Base-by-base conservation (phyloP, 2,888 invertebrate genomes). In the Rugalucina vietnamica region DNA sequence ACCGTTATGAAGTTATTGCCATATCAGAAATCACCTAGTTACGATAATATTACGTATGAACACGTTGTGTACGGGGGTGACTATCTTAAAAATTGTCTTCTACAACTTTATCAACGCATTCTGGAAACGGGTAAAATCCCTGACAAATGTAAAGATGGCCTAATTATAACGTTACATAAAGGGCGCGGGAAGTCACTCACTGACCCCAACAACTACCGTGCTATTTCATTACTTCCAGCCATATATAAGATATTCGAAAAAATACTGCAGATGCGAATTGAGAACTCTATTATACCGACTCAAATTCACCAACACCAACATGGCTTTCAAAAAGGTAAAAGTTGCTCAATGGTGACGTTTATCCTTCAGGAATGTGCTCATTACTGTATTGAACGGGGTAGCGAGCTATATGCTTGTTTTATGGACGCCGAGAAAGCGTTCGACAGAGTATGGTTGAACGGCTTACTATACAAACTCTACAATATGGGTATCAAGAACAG, bases 121-220 rank as follows among this genome's bases (percentile, higher is more conserved):
- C n/a, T 75, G 8, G 4, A 1, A 21, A 32, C n/a, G 2, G 75
- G 54, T 34, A 34, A 24, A 32, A 54, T 75, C 12, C 57, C 75
- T 14, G 29, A 14, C 4, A 18, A 32, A 12, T 54, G 50, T 36
- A 75, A 75, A 75, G n/a, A 54, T 21, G 50, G 75, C 29, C 8
- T 75, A 34, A 75, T 43, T 29, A 27, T 73, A 12, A 73, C 73
- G 10, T 27, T 73, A 5, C 73, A 73, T 29, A 75, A 54, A 29
- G 75, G 75, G 24, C n/a, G 34, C 14, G 32, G 57, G 1, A 75
- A 54, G 36, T 27, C 76, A 21, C 37, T 32, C 60, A 36, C 77
- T n/a, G 43, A 69, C 29, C 77, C 69, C 3, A 77, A 77, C 77
- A 77, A 34, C 24, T 77, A 77, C 21, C 39, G 69, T 24, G 77